A percentile compares a stretch with the other conserved stretches of the same genome.
Conservation (phyloP, 2,797 vertebrate species). For the Pipistrellus pygmaeus region DNA sequence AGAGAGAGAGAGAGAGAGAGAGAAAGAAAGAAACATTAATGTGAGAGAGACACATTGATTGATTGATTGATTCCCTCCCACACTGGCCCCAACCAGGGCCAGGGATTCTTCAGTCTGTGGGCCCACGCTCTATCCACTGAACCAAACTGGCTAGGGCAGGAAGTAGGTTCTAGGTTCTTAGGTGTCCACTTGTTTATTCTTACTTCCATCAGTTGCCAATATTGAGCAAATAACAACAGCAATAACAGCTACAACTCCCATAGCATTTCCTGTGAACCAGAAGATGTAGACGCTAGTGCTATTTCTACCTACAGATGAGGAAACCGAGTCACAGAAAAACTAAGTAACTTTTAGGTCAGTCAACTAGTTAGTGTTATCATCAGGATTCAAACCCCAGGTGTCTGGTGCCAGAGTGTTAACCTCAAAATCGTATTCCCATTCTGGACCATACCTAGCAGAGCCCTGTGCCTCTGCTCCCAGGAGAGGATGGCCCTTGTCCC, state of each 20-base stretch:
- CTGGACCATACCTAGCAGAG: not conserved
- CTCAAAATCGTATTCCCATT: not conserved
- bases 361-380: not conserved
- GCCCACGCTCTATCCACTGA: too few species aligned
- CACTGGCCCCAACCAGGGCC: too few species aligned
- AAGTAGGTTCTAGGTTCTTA: constrained; percentile 29
- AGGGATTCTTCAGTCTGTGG: too few species aligned
- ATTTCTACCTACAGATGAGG: not conserved
- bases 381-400: not conserved
- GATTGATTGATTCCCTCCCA: too few species aligned
- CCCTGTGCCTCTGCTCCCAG: not conserved
- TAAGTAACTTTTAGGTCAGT: not conserved
- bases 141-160: not conserved
- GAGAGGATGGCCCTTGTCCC: not conserved
- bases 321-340: constrained; percentile 39
- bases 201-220: not conserved
- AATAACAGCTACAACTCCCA: not conserved
- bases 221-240: not conserved
- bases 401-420: not conserved
- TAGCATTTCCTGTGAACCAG: not conserved
- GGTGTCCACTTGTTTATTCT: not conserved
- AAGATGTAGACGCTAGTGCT: not conserved
- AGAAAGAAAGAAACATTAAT: too few species aligned
- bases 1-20: too few species aligned
- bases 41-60: too few species aligned